These are phyloP conservation scores for Cyclophora albipunctata DNA, from an alignment of 2,888 invertebrate genomes.

Conservation along the genomic window DNA sequence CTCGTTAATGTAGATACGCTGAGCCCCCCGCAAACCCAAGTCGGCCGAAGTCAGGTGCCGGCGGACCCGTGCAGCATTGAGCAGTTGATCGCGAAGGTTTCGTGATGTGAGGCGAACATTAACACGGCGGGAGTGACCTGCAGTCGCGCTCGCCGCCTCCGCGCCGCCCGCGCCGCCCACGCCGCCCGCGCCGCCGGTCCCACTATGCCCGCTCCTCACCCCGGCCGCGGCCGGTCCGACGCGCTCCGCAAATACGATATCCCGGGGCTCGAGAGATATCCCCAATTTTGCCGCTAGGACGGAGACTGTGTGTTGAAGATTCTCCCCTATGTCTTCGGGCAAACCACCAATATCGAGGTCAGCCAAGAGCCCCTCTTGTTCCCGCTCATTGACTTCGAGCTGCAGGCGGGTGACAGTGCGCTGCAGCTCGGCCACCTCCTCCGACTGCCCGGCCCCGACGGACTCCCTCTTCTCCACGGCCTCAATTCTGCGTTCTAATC, in stretches of 20 bases:
- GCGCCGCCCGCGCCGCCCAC: not conserved
- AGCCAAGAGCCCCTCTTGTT: constrained; percentile 1
- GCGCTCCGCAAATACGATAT: not conserved
- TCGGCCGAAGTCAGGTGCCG: not conserved
- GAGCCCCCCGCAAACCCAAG: not conserved
- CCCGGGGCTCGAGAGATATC: not conserved
- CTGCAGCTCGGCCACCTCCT: too few relatives aligned
- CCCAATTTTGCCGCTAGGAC: not conserved
- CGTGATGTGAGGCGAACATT: not conserved
- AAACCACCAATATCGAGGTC: constrained; percentile 2
- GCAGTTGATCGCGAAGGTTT: not conserved
- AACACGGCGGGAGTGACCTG: not conserved
- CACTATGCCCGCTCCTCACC: not conserved
- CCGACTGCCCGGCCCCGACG: not conserved
- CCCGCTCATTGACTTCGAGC: not conserved
- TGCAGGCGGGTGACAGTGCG: too few relatives aligned
- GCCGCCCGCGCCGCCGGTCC: not conserved
- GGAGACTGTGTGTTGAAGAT: not conserved
- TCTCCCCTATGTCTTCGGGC: constrained; percentile 3
- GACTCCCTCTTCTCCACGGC: not conserved
- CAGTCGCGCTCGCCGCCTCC: too few relatives aligned
- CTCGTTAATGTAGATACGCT: not conserved
- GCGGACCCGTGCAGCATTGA: not conserved
- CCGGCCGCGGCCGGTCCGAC: not conserved
- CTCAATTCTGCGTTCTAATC: not conserved